Base-by-base conservation (phyloP, 2,888 invertebrate species). In the Agapostemon virescens region DNA sequence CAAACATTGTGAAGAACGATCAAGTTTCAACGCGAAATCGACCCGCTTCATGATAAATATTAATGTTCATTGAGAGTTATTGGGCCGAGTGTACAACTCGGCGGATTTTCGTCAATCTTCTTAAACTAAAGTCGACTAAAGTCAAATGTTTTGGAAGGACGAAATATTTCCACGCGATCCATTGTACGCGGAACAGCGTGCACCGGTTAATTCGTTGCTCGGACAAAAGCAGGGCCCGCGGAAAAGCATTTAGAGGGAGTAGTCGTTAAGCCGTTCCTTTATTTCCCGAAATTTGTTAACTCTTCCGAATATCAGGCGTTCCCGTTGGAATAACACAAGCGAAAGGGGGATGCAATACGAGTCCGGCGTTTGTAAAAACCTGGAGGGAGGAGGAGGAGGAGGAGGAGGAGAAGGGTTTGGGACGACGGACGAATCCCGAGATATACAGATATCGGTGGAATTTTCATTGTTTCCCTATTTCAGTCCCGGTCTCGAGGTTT, bases 391-490 rank as follows among this genome's bases (percentile, higher is more conserved):
- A 20, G 40, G 5, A n/a, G n/a, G n/a, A n/a, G n/a, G n/a, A n/a
- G n/a, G n/a, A n/a, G n/a, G n/a, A n/a, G n/a, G n/a, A n/a, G n/a
- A n/a, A n/a, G n/a, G n/a, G n/a, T n/a, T n/a, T 1, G n/a, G 9
- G 45, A 9, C 2, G 9, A 5, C 33, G 49, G 49, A 52, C 66
- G 81, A 68, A 20, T 69, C 55, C 11, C 38, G 77, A 74, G 81
- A 81, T 81, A 81, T 81, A 77, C 82, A 77, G 77, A 77, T 78
- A 81, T 81, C 81, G 78, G 73, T 40, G 81, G 81, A 82, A 82
- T 82, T 82, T 74, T 81, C 81, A 82, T 82, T 82, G 82, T 82
- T 82, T 82, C 82, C 82, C 82, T 81, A 82, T 82, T 82, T 81
- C 81, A 77, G 77, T 38, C 49, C 45, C 58, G 33, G 64, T 42